These are phyloP conservation scores for Macrotus californicus DNA, from an alignment of 2,113 vertebrate species.

Conservation along the genomic window DNA sequence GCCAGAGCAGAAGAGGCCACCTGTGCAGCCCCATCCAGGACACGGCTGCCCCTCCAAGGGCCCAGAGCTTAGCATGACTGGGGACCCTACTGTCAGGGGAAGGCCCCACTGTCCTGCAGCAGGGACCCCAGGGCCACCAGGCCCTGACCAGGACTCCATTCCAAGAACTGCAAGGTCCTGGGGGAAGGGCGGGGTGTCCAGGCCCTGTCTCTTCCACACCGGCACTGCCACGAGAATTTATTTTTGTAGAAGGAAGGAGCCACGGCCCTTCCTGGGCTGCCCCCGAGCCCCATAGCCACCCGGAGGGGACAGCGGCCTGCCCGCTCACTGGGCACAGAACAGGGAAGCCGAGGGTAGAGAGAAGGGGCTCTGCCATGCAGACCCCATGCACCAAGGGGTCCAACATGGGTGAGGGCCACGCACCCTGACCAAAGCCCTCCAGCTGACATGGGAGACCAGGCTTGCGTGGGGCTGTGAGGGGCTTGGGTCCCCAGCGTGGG, in stretches of 20 bases:
- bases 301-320: fast-evolving
- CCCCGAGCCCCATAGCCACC: background rate
- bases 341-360: background rate
- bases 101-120: background rate
- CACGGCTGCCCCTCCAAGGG: background rate
- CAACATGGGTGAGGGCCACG: fast-evolving
- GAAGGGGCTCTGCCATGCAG: fast-evolving
- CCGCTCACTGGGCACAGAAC: fast-evolving
- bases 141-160: background rate
- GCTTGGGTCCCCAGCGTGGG: background rate
- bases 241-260: conserved; percentile 48
- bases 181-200: background rate
- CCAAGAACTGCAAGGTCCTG: background rate
- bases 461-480: background rate
- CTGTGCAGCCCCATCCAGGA: background rate
- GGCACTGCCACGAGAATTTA: background rate
- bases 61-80: background rate
- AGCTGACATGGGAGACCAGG: background rate
- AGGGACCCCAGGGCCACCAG: background rate
- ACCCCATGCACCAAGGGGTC: fast-evolving
- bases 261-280: conserved; percentile 50
- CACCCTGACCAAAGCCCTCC: background rate
- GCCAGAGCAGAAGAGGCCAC: background rate
- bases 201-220: background rate
- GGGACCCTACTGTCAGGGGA: background rate